phyloP scores from a whole-genome alignment of 30 jellyfish, hydroid and myxozoan species.

The Mastigias papua region DNA sequence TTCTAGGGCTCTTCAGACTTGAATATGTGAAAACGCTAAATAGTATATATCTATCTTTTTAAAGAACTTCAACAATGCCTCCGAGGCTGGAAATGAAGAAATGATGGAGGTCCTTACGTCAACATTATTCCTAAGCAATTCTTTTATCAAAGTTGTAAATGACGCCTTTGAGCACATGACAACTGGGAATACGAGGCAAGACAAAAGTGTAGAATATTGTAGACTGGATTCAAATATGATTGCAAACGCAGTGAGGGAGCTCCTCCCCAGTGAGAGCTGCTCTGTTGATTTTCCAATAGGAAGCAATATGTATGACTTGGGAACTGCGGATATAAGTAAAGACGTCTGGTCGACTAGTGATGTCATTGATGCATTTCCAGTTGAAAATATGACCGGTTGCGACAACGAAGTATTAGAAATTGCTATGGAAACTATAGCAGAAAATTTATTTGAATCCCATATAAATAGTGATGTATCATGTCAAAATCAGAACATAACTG shows the following conservation, averaged over 20 bases:
- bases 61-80: slow-evolving; percentile 18
- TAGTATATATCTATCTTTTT: no score
- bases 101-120: slow-evolving; percentile 48
- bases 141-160: slow-evolving; percentile 12
- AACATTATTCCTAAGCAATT: slow-evolving; percentile 31
- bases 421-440: background rate
- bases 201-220: background rate
- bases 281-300: background rate
- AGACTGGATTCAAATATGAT: background rate
- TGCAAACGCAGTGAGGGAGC: background rate
- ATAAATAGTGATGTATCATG: background rate
- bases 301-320: background rate
- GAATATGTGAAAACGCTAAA: no score
- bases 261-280: background rate
- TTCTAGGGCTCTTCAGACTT: no score
- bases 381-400: background rate
- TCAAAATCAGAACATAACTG: background rate
- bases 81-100: slow-evolving; percentile 19
- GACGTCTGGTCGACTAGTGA: background rate
- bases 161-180: slow-evolving; percentile 1
- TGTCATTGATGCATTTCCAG: background rate
- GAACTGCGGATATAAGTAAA: background rate
- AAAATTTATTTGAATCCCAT: background rate
- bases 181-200: background rate
- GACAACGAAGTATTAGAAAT: background rate